A percentile compares a stretch with the other conserved stretches of the same genome.
Conservation (phyloP, 1,140 invertebrate species). For the Drosophila littoralis region DNA sequence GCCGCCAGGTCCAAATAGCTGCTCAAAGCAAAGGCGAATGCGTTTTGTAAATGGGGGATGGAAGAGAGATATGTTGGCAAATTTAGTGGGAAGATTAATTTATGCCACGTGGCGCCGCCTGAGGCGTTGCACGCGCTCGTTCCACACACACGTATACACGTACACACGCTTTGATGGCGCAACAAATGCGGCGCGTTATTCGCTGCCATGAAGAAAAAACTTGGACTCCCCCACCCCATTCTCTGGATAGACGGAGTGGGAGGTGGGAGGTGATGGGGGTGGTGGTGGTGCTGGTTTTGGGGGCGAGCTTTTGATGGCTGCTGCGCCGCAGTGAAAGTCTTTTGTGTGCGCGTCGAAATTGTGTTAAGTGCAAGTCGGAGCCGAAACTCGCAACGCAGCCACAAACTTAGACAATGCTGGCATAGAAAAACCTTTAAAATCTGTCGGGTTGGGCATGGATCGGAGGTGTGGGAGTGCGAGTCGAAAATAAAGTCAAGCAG, state of each 20-base stretch:
- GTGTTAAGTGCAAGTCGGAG: conserved; percentile 80
- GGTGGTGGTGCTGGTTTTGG: conserved; percentile 10
- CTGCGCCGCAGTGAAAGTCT: conserved; percentile 75
- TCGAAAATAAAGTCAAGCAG: conserved; percentile 82
- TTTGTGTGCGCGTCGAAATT: conserved; percentile 76
- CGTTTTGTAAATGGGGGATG: conserved; percentile 23
- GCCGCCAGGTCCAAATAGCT: conserved; percentile 83
- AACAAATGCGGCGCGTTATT: conserved; percentile 59
- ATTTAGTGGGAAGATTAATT: conserved; percentile 78
- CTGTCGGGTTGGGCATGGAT: conserved; percentile 7
- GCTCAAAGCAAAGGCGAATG: conserved; percentile 20
- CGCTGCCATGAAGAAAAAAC: conserved; percentile 45
- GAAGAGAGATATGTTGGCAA: conserved; percentile 42
- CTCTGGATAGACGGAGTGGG: too few species aligned
- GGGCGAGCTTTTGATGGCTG: conserved; percentile 19
- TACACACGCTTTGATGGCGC: conserved; percentile 63
- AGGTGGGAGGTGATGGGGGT: conserved; percentile 19
- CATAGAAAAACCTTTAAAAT: conserved; percentile 75
- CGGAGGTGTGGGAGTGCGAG: conserved; percentile 39
- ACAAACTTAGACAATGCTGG: conserved; percentile 59
- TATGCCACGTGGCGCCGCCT: conserved; percentile 74
- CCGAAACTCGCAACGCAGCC: conserved; percentile 24
- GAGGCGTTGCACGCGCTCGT: conserved; percentile 70
- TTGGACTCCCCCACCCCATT: conserved; percentile 2
- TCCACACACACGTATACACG: conserved; percentile 45